Percentiles rank a stretch among this genome's conserved stretches.
phyloP scores from a whole-genome alignment of 2,797 vertebrate species.

The Caiman crocodilus region DNA sequence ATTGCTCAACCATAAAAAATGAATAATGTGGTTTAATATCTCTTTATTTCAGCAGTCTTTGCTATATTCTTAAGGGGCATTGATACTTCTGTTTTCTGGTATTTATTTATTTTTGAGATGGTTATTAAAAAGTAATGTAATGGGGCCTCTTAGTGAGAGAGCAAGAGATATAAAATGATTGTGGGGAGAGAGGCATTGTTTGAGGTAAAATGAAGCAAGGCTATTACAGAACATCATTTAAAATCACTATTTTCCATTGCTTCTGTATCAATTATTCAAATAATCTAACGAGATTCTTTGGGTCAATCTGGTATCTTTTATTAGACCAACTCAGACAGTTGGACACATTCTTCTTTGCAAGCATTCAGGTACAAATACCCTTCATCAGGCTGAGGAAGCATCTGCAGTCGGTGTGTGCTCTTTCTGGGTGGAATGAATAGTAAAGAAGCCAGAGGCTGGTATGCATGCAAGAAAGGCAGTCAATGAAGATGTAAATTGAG shows the following conservation, averaged over 20 bases:
- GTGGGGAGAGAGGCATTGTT: background rate
- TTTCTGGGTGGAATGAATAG: too few species aligned
- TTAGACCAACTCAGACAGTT: too few species aligned
- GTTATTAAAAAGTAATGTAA: background rate
- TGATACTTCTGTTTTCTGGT: background rate
- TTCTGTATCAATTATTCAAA: background rate
- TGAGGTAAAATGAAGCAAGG: background rate
- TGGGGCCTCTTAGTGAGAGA: background rate
- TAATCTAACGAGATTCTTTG: too few species aligned
- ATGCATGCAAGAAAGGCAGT: too few species aligned
- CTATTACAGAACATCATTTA: background rate
- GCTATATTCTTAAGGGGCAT: background rate
- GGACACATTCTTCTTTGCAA: too few species aligned
- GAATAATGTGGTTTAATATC: background rate
- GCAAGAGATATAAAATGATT: background rate
- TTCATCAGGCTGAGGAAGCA: too few species aligned
- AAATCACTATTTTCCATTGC: background rate
- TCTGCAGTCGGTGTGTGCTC: too few species aligned
- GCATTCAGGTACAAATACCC: too few species aligned
- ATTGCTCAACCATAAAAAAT: background rate
- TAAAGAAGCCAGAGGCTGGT: too few species aligned
- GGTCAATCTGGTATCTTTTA: too few species aligned
- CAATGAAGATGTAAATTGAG: too few species aligned
- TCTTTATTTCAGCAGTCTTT: background rate
- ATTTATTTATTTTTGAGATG: background rate